phyloP scores from a whole-genome alignment of 2,797 vertebrate genomes.

The Epinephelus awoara region DNA sequence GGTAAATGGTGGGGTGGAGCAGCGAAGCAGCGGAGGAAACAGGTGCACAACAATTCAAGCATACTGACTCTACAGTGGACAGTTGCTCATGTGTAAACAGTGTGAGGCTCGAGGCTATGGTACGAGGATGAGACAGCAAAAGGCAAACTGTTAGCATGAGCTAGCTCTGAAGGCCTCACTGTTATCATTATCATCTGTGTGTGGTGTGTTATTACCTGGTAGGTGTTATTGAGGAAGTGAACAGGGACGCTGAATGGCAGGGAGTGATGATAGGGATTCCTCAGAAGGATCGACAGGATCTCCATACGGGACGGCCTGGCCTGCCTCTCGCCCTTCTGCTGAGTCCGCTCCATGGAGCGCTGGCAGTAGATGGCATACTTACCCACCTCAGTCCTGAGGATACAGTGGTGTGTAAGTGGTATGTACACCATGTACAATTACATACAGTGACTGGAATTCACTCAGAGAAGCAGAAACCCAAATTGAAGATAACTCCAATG shows the following conservation, averaged over 20 bases:
- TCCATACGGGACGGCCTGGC: conserved; percentile 97
- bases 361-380: conserved; percentile 98
- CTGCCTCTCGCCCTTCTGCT: conserved; percentile 94
- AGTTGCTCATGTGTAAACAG: neutral
- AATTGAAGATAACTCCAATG: neutral
- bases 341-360: conserved; percentile 94
- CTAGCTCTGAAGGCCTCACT: neutral
- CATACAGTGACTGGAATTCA: neutral
- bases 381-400: conserved; percentile 93
- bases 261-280: conserved; percentile 98
- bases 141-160: neutral
- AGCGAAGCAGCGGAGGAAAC: neutral
- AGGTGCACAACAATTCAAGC: neutral
- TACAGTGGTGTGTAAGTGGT: neutral
- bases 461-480: neutral
- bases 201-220: conserved; percentile 87
- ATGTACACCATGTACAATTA: neutral
- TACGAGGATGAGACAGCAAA: neutral
- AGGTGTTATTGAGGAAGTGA: conserved; percentile 97
- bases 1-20: neutral
- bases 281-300: conserved; percentile 96
- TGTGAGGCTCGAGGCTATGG: neutral
- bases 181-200: neutral
- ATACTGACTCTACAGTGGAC: neutral
- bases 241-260: conserved; percentile 97